These are phyloP conservation scores for Lasioglossum figueresi DNA, from an alignment of 2,888 invertebrate genomes.

Conservation along the genomic window DNA sequence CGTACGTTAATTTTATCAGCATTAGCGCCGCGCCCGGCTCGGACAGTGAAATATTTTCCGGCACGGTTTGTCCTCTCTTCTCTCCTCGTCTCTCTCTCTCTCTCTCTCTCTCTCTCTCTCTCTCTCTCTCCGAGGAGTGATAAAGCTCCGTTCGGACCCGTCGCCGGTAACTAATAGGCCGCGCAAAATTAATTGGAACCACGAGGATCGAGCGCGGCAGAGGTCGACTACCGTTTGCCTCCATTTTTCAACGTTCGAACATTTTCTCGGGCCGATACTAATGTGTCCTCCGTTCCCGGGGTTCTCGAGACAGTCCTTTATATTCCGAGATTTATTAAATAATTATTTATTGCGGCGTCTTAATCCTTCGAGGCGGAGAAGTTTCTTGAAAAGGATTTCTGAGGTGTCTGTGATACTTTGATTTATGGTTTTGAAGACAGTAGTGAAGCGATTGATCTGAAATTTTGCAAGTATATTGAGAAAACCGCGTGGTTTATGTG, in stretches of 20 bases:
- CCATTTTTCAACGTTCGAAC: background rate
- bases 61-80: background rate
- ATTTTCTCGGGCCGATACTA: background rate
- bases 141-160: background rate
- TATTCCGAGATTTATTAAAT: background rate
- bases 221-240: constrained; percentile 4
- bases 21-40: constrained; percentile 9
- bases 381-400: background rate
- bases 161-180: constrained; percentile 1
- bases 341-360: background rate
- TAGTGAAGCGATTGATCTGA: background rate
- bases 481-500: too few relatives aligned
- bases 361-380: background rate
- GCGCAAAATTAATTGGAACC: constrained; percentile 16
- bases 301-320: background rate
- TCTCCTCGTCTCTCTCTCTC: background rate
- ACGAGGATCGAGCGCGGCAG: background rate
- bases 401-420: background rate
- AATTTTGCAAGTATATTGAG: background rate
- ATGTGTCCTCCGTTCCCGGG: background rate
- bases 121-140: background rate
- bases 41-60: constrained; percentile 46
- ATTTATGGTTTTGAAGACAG: background rate
- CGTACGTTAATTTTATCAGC: constrained; percentile 57
- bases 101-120: too few relatives aligned